Evolutionary conservation across 2,888 invertebrate genomes (phyloP), one percentile per base, ranked within the genome.

Genomic region (Exephanes ischioxanthus): DNA sequence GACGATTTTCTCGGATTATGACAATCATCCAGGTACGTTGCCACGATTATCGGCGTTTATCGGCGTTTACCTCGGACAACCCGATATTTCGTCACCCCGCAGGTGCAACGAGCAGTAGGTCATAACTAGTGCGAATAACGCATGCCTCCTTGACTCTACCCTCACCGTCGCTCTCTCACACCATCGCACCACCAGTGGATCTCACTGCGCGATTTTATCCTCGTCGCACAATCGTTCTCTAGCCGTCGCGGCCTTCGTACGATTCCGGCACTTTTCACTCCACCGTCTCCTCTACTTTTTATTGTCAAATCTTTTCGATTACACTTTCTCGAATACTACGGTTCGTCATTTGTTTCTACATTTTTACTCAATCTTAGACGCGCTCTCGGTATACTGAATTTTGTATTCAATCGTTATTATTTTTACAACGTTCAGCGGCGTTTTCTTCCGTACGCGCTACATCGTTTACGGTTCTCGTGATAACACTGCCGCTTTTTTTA

Each of bases 1-100:
- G 7, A 96, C 97, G 83, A 96, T 97, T 79, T 97, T 97, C 94
- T 95, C 96, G 16, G 88, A 93, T 70, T 93, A 93, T 87, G 90
- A 92, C 84, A 91, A 91, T 85, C 92, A 93, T 89, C 93, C 93
- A 79, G 93, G 93, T 91, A 87, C 41, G 82, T 86, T 5, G 41
- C 9, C 0, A 14, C 58, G 11, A 58, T 58, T 7, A 14, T 51
- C 51, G 53, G 9, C 37, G 4, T 26, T 63, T 48, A 7, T 76
- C 45, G 19, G 22, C 63, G 37, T 66, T 58, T 61, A 14, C 45
- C 67, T 45, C n/a, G 14, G 6, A 22, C 37, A 53, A 16, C 51
- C 26, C 11, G 14, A 68, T 4, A 68, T 84, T 84, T 73, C 84
- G 66, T 77, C 71, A 80, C 76, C 51, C 48, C 72, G 55, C 80